A percentile compares a stretch with the other conserved stretches of the same genome.
Evolutionary conservation across 2,797 vertebrate species (phyloP).

Genomic region (Oophaga sylvatica): DNA sequence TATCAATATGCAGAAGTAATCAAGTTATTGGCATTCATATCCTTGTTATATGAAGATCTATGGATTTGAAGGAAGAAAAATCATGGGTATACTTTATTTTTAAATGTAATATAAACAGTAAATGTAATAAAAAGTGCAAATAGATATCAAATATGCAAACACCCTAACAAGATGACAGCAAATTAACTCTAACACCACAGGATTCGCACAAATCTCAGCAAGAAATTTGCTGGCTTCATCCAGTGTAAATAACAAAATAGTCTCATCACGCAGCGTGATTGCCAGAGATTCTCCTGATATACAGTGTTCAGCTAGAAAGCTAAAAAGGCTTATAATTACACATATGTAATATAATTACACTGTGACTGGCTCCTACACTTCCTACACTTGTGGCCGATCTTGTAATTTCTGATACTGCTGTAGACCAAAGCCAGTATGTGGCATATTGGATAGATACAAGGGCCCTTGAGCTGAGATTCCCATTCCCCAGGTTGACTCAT

Average conservation of each 20-base stretch:
- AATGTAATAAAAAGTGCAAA: constrained; percentile 33
- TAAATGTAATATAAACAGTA: neutral
- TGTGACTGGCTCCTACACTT: neutral
- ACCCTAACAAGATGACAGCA: constrained; percentile 12
- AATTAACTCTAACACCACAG: constrained; percentile 51
- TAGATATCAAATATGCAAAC: constrained; percentile 30
- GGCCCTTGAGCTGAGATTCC: too few relatives aligned
- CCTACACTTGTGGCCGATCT: neutral
- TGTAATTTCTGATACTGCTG: neutral
- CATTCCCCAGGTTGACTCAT: too few relatives aligned
- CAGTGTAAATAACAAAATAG: constrained; percentile 39
- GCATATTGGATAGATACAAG: too few relatives aligned
- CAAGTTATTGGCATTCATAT: neutral
- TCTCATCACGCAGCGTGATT: constrained; percentile 30
- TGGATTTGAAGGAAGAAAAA: neutral
- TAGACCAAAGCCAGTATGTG: neutral
- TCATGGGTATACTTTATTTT: neutral
- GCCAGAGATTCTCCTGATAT: constrained; percentile 22
- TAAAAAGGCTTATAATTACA: constrained; percentile 28
- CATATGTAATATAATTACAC: constrained; percentile 10
- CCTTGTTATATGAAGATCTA: neutral
- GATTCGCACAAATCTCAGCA: constrained; percentile 19
- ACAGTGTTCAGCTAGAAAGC: neutral
- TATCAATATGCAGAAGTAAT: neutral
- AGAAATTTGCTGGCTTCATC: constrained; percentile 11